phyloP scores from a whole-genome alignment of 2,888 invertebrate genomes.

The Megalurothrips usitatus region DNA sequence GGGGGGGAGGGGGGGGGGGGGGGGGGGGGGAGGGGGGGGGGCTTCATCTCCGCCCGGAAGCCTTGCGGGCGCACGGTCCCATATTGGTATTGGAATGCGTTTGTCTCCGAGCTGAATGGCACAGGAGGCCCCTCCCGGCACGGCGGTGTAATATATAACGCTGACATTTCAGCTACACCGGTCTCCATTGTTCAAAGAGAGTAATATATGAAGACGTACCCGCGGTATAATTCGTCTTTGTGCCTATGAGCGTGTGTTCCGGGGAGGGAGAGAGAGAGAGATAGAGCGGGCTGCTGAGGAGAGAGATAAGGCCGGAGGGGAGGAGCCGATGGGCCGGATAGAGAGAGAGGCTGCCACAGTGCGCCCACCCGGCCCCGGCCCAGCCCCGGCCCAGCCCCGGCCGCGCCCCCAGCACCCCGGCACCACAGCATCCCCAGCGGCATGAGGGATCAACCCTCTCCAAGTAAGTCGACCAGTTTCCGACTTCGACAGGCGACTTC shows the following conservation, averaged over 20 bases:
- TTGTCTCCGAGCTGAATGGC: constrained; percentile 10
- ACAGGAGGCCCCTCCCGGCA: not conserved
- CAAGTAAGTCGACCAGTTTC: constrained; percentile 10
- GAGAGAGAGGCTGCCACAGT: no score
- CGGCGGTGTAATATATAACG: not conserved
- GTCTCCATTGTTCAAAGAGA: not conserved
- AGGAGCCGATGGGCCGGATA: no score
- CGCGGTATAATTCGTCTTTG: not conserved
- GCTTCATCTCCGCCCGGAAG: not conserved
- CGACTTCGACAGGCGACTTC: constrained; percentile 17
- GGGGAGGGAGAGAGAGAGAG: no score
- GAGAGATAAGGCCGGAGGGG: no score
- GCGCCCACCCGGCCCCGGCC: no score
- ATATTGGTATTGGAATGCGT: constrained; percentile 20
- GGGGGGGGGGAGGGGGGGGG: not conserved
- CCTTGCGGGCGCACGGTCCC: not conserved
- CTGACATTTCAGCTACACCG: not conserved
- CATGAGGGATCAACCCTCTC: not conserved
- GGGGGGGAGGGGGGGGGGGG: not conserved
- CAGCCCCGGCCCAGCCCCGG: no score
- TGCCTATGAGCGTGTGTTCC: not conserved
- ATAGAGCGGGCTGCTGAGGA: no score
- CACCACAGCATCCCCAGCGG: no score
- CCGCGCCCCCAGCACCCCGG: no score
- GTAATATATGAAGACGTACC: constrained; percentile 15